phyloP scores from a whole-genome alignment of 2,888 invertebrate species.

The Mythimna pallens region DNA sequence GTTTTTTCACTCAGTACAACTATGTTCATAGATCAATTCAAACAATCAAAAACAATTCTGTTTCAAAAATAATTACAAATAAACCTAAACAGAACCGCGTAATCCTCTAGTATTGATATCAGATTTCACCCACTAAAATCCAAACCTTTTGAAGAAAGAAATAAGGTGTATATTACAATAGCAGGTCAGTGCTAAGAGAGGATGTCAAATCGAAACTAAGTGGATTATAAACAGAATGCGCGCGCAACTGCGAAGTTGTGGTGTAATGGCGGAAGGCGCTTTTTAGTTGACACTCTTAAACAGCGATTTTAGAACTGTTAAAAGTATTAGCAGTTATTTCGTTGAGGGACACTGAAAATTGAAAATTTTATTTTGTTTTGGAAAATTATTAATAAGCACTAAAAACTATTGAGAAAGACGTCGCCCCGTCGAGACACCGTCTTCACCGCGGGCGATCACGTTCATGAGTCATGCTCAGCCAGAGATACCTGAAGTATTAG shows the following conservation, averaged over 20 bases:
- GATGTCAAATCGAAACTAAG: constrained; percentile 77
- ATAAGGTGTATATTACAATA: constrained; percentile 44
- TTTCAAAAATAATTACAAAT: constrained; percentile 20
- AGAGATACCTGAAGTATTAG: too few species aligned
- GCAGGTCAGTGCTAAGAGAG: constrained; percentile 8
- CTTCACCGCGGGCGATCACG: too few species aligned
- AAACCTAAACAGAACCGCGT: constrained; percentile 32
- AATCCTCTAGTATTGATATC: constrained; percentile 34
- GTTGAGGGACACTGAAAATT: neutral
- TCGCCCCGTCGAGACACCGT: too few species aligned
- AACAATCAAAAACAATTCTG: constrained; percentile 6
- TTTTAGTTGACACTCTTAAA: constrained; percentile 61
- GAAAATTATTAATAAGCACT: too few species aligned
- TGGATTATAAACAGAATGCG: constrained; percentile 86
- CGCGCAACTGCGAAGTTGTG: constrained; percentile 81
- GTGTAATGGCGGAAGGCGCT: constrained; percentile 73
- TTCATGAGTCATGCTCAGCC: too few species aligned
- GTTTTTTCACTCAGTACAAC: neutral
- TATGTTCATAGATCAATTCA: neutral
- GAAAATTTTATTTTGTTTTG: too few species aligned
- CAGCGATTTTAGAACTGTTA: constrained; percentile 5
- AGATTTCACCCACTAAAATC: constrained; percentile 14
- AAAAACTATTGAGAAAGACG: too few species aligned
- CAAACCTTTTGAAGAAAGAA: fast-evolving
- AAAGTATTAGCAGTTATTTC: neutral